phyloP scores from a whole-genome alignment of 2,797 vertebrate species.

The Danio tinwini region DNA sequence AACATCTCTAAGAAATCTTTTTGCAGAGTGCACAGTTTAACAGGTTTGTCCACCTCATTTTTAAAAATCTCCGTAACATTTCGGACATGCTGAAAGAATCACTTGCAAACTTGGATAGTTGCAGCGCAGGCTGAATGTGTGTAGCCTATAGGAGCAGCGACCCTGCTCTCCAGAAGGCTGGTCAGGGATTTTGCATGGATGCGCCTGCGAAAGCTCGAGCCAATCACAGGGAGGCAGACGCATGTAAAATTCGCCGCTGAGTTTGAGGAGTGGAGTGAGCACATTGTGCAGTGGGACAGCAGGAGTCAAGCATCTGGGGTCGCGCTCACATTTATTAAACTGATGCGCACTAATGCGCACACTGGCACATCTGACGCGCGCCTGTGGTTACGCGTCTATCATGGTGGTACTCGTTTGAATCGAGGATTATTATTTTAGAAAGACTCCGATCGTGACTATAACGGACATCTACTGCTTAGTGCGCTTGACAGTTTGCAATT shows the following conservation, averaged over 20 bases:
- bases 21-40: background rate
- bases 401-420: slow-evolving; percentile 11
- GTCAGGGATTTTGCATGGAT: slow-evolving; percentile 34
- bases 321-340: slow-evolving; percentile 24
- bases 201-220: slow-evolving; percentile 39
- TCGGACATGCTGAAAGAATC: background rate
- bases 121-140: slow-evolving; percentile 1
- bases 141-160: slow-evolving; percentile 38
- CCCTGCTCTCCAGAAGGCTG: slow-evolving; percentile 35
- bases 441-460: slow-evolving; percentile 9
- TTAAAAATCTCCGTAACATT: background rate
- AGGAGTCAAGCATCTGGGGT: slow-evolving; percentile 41
- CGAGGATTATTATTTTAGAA: slow-evolving; percentile 40
- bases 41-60: background rate
- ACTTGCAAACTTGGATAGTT: slow-evolving; percentile 15
- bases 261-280: slow-evolving; percentile 53
- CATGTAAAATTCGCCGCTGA: slow-evolving; percentile 57
- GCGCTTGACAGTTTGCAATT: slow-evolving; percentile 17
- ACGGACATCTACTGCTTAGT: slow-evolving; percentile 11
- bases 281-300: slow-evolving; percentile 48
- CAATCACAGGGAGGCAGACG: slow-evolving; percentile 59
- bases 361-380: slow-evolving; percentile 36
- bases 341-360: slow-evolving; percentile 32
- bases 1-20: background rate
- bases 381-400: slow-evolving; percentile 20